Percentiles rank a stretch among this genome's conserved stretches.
Evolutionary conservation across 2,113 vertebrate species (phyloP).

Genomic region (Malurus cyaneus): DNA sequence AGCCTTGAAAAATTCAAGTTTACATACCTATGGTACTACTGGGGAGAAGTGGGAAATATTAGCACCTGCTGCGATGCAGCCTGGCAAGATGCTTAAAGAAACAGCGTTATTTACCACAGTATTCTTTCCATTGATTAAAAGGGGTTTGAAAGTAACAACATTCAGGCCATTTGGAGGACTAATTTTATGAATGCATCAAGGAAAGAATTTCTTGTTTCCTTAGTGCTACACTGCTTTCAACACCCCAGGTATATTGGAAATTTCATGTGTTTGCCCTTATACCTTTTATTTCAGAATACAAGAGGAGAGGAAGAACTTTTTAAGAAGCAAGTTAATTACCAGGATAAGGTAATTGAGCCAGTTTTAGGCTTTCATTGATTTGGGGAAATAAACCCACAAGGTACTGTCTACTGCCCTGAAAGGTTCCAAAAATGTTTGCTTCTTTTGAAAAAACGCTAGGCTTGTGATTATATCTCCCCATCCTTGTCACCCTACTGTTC

Average conservation of each 20-base stretch:
- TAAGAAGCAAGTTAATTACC: not conserved
- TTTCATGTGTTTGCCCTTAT: not conserved
- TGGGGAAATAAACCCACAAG: not conserved
- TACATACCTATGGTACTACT: not conserved
- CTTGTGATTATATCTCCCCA: not conserved
- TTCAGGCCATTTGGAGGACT: not conserved
- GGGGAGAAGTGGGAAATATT: not conserved
- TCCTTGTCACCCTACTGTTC: not conserved
- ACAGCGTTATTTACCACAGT: not conserved
- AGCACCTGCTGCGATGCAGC: not conserved
- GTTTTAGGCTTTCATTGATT: not conserved
- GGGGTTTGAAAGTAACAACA: not conserved
- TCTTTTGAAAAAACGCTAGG: not conserved
- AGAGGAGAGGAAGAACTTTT: fast-evolving
- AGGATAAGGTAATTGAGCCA: fast-evolving
- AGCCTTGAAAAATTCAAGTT: not conserved
- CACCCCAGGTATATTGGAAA: not conserved
- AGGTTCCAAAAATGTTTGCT: not conserved
- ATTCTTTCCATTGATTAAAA: not conserved
- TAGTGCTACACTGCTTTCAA: not conserved
- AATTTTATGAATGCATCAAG: not conserved
- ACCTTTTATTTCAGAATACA: not conserved
- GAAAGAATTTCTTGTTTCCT: not conserved
- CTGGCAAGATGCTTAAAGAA: not conserved
- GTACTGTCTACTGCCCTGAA: not conserved